Base-by-base conservation (phyloP, 2,888 invertebrate genomes). In the Glaucopsyche alexis region DNA sequence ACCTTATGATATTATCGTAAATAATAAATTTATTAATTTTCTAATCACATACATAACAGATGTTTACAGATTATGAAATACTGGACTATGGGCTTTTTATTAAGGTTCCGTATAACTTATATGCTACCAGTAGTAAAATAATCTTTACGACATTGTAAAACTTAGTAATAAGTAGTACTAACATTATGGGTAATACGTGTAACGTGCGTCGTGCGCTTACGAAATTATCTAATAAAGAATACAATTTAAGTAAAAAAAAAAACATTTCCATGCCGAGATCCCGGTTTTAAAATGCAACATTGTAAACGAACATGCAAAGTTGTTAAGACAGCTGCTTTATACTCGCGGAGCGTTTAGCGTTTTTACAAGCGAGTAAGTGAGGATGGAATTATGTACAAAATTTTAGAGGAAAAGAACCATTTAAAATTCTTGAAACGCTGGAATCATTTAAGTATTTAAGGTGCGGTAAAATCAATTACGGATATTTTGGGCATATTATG, bases 241-340 rank as follows among this genome's bases (percentile, higher is more conserved):
- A 29, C 60, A 29, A 38, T 60, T 60, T 60, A 42, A n/a, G n/a
- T 19, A 66, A 42, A 66, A 42, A 42, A 42, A 42, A 66, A 66
- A 42, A 66, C 66, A 42, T 16, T 66, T 42, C 40, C 16, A 4
- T 19, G 42, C n/a, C n/a, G n/a, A 72, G 49, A 64, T 65, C 65
- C 50, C 65, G 52, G 47, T 40, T 47, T 72, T 65, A 49, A 29
- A 65, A 49, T 66, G 49, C 72, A 72, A 72, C 72, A 47, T 72
- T 72, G 72, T 72, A 65, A 72, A 65, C 49, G 50, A 72, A 72
- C 65, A 72, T 19, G 72, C 49, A 49, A 65, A 72, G 49, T 49
- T 72, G 40, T 49, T 65, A 40, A 65, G 42, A 13, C 65, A 14
- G n/a, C n/a, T n/a, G 1, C 9, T 11, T 9, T 1, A 9, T 42